These are phyloP conservation scores for Linyphia triangularis DNA, from an alignment of 2,888 invertebrate genomes.

Conservation along the genomic window DNA sequence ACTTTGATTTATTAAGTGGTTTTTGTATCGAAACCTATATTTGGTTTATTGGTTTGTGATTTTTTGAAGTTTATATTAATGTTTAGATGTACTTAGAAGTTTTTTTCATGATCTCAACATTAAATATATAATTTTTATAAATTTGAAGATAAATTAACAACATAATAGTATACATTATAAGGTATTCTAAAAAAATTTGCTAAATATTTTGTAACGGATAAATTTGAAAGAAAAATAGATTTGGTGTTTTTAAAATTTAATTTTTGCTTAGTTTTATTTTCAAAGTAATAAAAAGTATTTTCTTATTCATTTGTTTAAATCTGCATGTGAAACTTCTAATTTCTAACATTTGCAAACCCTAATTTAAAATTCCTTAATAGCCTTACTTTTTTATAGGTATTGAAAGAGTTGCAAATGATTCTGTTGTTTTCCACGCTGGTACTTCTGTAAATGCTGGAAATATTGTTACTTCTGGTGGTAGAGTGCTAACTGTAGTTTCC, in stretches of 20 bases:
- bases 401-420: slow-evolving; percentile 37
- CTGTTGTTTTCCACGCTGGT: slow-evolving; percentile 89
- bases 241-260: background rate
- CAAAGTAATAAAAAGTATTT: background rate
- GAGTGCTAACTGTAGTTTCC: slow-evolving; percentile 91
- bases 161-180: too few species aligned
- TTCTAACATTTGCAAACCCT: too few species aligned
- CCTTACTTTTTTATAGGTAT: too few species aligned
- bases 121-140: too few species aligned
- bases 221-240: background rate
- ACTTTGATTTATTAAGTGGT: too few species aligned
- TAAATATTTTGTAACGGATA: background rate
- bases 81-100: background rate
- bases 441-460: slow-evolving; percentile 84
- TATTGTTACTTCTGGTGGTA: slow-evolving; percentile 89
- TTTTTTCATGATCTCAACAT: too few species aligned
- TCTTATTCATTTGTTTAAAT: slow-evolving; percentile 78
- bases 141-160: too few species aligned
- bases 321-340: too few species aligned
- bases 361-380: too few species aligned
- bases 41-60: background rate
- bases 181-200: background rate
- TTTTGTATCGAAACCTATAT: too few species aligned
- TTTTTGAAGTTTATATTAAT: background rate
- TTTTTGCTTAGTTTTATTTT: background rate